Evolutionary conservation across 2,888 invertebrate genomes (phyloP).

Genomic region (Ferdinandea cuprea): DNA sequence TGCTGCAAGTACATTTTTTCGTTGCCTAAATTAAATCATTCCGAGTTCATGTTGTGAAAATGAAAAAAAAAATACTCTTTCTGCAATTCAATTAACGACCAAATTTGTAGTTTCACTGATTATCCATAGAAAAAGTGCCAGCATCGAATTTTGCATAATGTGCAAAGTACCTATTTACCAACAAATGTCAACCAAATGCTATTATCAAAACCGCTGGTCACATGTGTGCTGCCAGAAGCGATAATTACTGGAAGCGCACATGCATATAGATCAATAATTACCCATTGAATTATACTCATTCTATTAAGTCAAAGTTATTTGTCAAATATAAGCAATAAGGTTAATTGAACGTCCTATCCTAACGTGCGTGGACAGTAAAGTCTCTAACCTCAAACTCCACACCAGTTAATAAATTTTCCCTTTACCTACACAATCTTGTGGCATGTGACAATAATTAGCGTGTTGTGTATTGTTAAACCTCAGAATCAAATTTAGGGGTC

Average conservation of each 20-base stretch:
- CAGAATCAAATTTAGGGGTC: conserved; percentile 45
- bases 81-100: not conserved
- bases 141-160: not conserved
- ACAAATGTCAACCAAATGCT: too few relatives aligned
- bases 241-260: conserved; percentile 54
- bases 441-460: conserved; percentile 59
- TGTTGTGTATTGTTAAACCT: conserved; percentile 51
- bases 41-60: too few relatives aligned
- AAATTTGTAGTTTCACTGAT: not conserved
- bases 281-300: conserved; percentile 50
- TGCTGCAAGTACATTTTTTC: not conserved
- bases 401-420: not conserved
- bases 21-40: not conserved
- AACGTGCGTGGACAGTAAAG: not conserved
- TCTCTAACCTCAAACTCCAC: not conserved
- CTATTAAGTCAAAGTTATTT: conserved; percentile 41
- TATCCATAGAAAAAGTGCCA: not conserved
- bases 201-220: not conserved
- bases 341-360: conserved; percentile 8
- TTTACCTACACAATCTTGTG: conserved; percentile 43
- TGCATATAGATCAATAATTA: conserved; percentile 49
- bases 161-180: too few relatives aligned
- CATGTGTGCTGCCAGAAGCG: conserved; percentile 16
- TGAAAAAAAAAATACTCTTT: too few relatives aligned
- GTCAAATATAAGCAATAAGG: conserved; percentile 28